A percentile compares a stretch with the other conserved stretches of the same genome.
phyloP scores from a whole-genome alignment of 2,113 vertebrate species.

The Spilogale gracilis region DNA sequence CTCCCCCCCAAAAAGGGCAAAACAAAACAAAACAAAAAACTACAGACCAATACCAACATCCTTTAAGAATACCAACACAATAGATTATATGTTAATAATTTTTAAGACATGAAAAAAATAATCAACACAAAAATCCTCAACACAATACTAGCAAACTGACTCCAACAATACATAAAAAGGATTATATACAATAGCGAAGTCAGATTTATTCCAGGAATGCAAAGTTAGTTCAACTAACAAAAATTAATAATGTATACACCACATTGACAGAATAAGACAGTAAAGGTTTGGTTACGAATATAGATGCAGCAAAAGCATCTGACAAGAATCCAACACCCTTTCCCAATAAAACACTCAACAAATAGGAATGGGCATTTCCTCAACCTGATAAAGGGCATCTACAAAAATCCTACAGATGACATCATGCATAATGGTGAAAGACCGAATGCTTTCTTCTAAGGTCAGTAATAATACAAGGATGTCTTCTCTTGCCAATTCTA shows the following conservation, averaged over 20 bases:
- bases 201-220: constrained; percentile 21
- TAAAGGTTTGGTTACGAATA: not conserved
- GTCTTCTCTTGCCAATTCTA: not conserved
- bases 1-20: not conserved
- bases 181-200: not conserved
- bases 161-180: constrained; percentile 12
- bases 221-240: constrained; percentile 31
- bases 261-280: not conserved
- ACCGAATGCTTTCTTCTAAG: not conserved
- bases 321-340: not conserved
- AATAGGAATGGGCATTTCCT: constrained; percentile 27
- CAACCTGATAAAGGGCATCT: not conserved
- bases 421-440: not conserved
- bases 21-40: not conserved
- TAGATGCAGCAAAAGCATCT: not conserved
- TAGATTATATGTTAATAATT: too few species aligned
- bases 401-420: not conserved
- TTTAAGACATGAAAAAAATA: too few species aligned
- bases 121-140: constrained; percentile 2
- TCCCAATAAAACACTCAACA: constrained; percentile 41
- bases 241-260: not conserved
- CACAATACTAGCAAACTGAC: constrained; percentile 27
- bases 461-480: not conserved
- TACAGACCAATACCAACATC: not conserved
- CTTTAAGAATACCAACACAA: not conserved